Evolutionary conservation across 2,113 vertebrate genomes (phyloP), one percentile per base, ranked within the genome.

Genomic region (Cyprinus carpio): DNA sequence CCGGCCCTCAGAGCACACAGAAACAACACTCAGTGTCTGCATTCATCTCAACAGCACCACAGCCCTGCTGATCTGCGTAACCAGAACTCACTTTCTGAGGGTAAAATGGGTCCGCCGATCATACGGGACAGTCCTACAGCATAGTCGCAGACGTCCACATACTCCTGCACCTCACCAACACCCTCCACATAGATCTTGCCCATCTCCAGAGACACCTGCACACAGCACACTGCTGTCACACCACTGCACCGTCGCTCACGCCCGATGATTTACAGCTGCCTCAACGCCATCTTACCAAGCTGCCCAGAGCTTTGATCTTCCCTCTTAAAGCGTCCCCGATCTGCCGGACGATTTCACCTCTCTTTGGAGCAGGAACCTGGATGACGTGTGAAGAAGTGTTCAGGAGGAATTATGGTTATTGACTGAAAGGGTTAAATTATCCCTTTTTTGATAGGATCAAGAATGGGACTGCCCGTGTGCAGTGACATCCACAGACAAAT

Each of bases 141-240:
- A 1, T 97, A 99, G 91, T 99, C 98, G 23, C 98, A 99, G 84
- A 99, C 92, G 64, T 99, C 98, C 77, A 99, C 93, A 1, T 98
- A 99, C 83, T 99, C 98, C 80, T 99, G 98, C 86, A 99, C 97
- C 91, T 99, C 98, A 16, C 98, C 98, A 62, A 99, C 94, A 81
- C 98, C 96, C 93, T 99, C 98, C 0, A 98, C 96, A 76, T 96
- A 96, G 92, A 99, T 99, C 89, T 99, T 99, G 1, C 98, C 98
- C 98, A 99, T 99, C 93, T 99, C 98, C 83, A 99, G 90, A 60
- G 98, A 97, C 43, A 99, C 95, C 96, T 97, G 88, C 37, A 65
- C 27, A 84, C 29, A 79, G 6, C 43, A 69, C 37, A 79, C 56
- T 23, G 3, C 10, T 9, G 2, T 54, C 40, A 69, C 11, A 75